Conservation (phyloP, 2,113 vertebrate genomes). For the Ochotona princeps region DNA sequence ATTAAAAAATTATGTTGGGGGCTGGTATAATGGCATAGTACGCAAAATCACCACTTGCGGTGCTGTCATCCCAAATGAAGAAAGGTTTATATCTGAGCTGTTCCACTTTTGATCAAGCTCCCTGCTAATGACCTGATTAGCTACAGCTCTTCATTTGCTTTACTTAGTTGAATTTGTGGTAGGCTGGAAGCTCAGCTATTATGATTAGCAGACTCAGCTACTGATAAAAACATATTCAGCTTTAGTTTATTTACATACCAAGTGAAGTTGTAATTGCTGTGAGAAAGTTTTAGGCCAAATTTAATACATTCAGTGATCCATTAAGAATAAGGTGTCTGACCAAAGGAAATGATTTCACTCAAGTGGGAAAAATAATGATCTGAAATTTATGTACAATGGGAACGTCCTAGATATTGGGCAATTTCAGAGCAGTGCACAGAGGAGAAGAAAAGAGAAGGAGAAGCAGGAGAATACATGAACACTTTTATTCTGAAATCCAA, state of each 20-base stretch:
- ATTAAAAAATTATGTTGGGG: not conserved
- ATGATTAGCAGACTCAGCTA: not conserved
- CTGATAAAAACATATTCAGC: not conserved
- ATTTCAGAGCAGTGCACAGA: not conserved
- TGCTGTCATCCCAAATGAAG: too few relatives aligned
- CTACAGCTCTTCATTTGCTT: not conserved
- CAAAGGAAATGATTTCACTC: not conserved
- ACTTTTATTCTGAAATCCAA: constrained; percentile 4
- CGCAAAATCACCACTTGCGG: too few relatives aligned
- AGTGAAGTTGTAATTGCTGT: not conserved
- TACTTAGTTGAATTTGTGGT: not conserved
- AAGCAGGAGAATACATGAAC: not conserved
- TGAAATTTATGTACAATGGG: not conserved
- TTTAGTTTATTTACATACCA: not conserved
- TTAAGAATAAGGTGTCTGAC: not conserved
- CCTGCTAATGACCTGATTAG: not conserved
- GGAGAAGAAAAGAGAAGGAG: not conserved
- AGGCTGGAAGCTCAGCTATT: not conserved
- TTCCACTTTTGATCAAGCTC: too few relatives aligned
- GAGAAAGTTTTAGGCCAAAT: not conserved
- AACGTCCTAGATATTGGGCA: not conserved
- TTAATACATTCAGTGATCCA: not conserved
- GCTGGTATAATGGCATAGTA: too few relatives aligned
- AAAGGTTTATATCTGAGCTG: too few relatives aligned
- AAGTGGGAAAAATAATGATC: not conserved